Conservation (phyloP, 2,797 vertebrate genomes). For the Rhabdomys pumilio region DNA sequence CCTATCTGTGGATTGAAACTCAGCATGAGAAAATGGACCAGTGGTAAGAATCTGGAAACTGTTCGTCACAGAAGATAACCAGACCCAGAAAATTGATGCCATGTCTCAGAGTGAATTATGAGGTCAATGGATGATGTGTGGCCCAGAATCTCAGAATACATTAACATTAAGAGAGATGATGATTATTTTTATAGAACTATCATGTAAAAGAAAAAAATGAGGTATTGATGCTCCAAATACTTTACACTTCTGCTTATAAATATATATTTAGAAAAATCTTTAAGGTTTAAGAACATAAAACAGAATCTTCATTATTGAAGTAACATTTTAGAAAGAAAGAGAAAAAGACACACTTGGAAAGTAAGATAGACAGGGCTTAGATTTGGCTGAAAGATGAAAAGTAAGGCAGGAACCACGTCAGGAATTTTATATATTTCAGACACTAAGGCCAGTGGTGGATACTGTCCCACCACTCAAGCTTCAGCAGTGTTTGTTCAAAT, state of each 20-base stretch:
- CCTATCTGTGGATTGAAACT: background rate
- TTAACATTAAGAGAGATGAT: background rate
- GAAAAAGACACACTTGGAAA: background rate
- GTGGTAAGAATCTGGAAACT: slow-evolving; percentile 18
- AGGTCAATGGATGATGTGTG: background rate
- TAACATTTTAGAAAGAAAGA: background rate
- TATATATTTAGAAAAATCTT: background rate
- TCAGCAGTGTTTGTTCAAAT: slow-evolving; percentile 19
- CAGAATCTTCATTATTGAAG: slow-evolving; percentile 15
- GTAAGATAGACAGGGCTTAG: background rate
- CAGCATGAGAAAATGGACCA: background rate
- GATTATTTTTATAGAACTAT: background rate
- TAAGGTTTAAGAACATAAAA: background rate
- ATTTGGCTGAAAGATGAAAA: background rate
- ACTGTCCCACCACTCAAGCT: background rate
- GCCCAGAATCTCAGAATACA: background rate
- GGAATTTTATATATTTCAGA: background rate
- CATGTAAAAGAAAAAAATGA: background rate
- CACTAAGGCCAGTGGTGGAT: background rate
- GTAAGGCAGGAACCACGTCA: no score
- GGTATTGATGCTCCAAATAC: background rate
- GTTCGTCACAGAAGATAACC: background rate
- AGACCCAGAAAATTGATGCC: background rate
- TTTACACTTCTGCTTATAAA: background rate
- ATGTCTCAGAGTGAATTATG: background rate